Conservation (phyloP, 92 coral and sea anemone genomes). For the Blastomussa wellsi region DNA sequence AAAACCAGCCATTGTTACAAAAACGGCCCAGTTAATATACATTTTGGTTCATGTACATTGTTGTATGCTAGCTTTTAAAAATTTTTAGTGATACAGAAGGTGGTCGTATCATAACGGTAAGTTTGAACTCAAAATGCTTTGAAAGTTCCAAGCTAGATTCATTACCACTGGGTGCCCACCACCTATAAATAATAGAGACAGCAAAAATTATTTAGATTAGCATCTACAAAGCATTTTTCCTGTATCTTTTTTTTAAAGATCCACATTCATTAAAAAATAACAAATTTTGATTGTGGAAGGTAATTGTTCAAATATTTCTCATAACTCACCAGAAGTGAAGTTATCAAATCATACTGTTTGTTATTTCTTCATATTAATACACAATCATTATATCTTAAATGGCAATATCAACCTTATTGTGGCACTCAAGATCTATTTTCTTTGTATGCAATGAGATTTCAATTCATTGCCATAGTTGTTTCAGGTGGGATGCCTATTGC, state of each 20-base stretch:
- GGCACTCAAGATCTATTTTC: conserved; percentile 11
- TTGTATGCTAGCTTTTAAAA: too few relatives aligned
- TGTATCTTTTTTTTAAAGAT: neutral
- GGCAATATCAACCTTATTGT: conserved; percentile 13
- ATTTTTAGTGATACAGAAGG: conserved; percentile 11
- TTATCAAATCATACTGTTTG: conserved; percentile 18
- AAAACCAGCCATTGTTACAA: too few relatives aligned
- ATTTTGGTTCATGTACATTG: too few relatives aligned
- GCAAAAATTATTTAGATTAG: conserved; percentile 8
- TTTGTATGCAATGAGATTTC: conserved; percentile 2
- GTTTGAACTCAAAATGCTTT: conserved; percentile 30
- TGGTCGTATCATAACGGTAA: conserved; percentile 23
- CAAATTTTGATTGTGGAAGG: conserved; percentile 14
- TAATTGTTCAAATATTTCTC: conserved; percentile 37
- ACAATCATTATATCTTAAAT: conserved; percentile 12
- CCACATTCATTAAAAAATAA: conserved; percentile 4
- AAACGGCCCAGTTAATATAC: too few relatives aligned
- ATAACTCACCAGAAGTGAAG: conserved; percentile 19
- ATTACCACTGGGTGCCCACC: conserved; percentile 35
- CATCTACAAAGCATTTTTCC: too few relatives aligned
- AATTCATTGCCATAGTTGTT: neutral
- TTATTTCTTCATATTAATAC: conserved; percentile 3
- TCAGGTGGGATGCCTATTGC: too few relatives aligned
- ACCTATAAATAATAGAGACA: conserved; percentile 1
- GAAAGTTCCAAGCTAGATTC: conserved; percentile 21